Evolutionary conservation across 2,113 vertebrate genomes (phyloP).

Genomic region (Coreoperca whiteheadi): DNA sequence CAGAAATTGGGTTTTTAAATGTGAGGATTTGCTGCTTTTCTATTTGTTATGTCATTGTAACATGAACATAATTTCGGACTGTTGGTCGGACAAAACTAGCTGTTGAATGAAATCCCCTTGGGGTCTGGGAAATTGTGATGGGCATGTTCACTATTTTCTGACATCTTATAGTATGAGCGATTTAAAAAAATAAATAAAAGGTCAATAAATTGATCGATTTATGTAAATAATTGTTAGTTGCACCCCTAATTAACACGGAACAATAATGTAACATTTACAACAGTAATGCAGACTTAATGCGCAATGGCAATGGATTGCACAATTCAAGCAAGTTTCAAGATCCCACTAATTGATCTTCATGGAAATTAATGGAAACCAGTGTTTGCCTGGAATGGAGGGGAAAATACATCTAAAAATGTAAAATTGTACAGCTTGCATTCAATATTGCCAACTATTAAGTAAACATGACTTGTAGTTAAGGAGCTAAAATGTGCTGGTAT

Average conservation of each 20-base stretch:
- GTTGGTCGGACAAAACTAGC: background rate
- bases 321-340: too few relatives aligned
- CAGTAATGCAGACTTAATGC: background rate
- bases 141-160: background rate
- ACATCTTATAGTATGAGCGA: too few relatives aligned
- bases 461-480: background rate
- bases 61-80: too few relatives aligned
- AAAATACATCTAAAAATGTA: background rate
- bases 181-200: background rate
- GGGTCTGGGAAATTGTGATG: background rate
- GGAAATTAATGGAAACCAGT: too few relatives aligned
- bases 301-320: background rate
- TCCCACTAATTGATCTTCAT: background rate
- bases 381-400: too few relatives aligned
- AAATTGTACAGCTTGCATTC: background rate
- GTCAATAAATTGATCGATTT: too few relatives aligned
- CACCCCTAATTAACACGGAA: background rate
- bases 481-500: too few relatives aligned
- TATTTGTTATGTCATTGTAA: background rate
- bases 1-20: background rate
- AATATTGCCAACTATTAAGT: background rate
- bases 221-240: background rate
- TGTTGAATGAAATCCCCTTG: background rate
- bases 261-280: background rate
- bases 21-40: background rate